Percentiles rank a stretch among this genome's conserved stretches.
Evolutionary conservation across 2,888 invertebrate species (phyloP).

Genomic region (Prosopocoilus inquinatus): DNA sequence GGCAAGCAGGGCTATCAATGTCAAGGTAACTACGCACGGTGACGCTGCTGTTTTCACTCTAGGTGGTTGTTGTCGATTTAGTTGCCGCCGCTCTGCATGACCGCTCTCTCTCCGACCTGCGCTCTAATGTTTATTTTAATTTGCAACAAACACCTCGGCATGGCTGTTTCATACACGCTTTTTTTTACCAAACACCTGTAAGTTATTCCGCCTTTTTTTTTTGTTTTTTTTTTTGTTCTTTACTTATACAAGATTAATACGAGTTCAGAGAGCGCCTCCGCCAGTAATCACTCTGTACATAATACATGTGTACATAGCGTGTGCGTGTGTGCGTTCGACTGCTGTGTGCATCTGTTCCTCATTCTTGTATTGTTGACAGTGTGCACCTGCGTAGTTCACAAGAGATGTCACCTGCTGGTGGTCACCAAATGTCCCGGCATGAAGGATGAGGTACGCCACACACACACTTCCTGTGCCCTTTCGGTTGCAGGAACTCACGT

Average conservation of each 20-base stretch:
- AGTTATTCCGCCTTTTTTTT: conserved; percentile 16
- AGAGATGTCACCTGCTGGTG: conserved; percentile 94
- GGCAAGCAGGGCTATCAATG: conserved; percentile 98
- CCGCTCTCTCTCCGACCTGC: conserved; percentile 22
- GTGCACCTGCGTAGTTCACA: conserved; percentile 99
- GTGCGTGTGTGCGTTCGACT: neutral
- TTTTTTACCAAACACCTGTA: conserved; percentile 18
- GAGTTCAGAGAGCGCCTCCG: conserved; percentile 2
- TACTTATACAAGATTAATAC: neutral
- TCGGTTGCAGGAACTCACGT: conserved; percentile 15
- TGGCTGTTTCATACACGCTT: conserved; percentile 19
- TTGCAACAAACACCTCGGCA: conserved; percentile 47
- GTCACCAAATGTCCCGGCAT: conserved; percentile 99
- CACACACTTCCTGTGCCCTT: conserved; percentile 18
- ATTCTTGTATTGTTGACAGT: conserved; percentile 57
- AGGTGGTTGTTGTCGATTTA: conserved; percentile 26
- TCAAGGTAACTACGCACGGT: conserved; percentile 69
- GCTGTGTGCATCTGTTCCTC: conserved; percentile 7
- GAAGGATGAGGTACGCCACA: conserved; percentile 73
- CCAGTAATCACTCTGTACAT: conserved; percentile 12
- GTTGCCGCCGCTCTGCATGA: conserved; percentile 26
- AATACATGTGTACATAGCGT: conserved; percentile 1
- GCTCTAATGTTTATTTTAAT: conserved; percentile 42
- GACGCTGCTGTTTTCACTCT: conserved; percentile 20
- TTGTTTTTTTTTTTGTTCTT: conserved; percentile 8